These are phyloP conservation scores for Ormyrus labotus DNA, from an alignment of 2,888 invertebrate species.

Conservation along the genomic window DNA sequence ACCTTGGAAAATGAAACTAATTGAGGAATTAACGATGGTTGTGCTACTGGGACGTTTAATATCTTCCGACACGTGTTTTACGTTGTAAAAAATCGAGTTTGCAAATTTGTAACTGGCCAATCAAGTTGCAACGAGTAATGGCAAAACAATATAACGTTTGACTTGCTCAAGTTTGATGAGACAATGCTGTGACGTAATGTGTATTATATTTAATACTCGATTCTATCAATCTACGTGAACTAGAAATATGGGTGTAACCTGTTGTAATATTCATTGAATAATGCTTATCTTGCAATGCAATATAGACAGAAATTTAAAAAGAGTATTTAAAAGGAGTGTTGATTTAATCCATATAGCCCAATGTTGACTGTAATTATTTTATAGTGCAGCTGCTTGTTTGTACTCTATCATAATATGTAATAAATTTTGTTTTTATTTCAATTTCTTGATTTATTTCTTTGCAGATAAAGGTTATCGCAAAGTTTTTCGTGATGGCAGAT, in stretches of 20 bases:
- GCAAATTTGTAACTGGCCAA: neutral
- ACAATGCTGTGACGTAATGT: neutral
- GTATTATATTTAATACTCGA: conserved; percentile 6
- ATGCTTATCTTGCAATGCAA: conserved; percentile 7
- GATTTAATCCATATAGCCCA: neutral
- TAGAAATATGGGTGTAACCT: neutral
- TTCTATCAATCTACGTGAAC: conserved; percentile 3
- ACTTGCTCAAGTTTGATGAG: neutral
- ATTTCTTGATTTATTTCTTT: conserved; percentile 1
- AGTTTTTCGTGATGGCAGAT: conserved; percentile 71
- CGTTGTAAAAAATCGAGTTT: conserved; percentile 14
- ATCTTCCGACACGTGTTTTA: conserved; percentile 12
- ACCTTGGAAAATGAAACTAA: conserved; percentile 17
- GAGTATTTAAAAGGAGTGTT: neutral
- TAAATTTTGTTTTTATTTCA: neutral
- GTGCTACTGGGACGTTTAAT: conserved; percentile 3
- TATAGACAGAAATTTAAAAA: neutral
- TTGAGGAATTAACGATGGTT: conserved; percentile 13
- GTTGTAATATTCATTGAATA: conserved; percentile 4
- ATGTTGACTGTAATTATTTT: neutral
- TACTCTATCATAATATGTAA: neutral
- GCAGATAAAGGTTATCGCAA: conserved; percentile 21
- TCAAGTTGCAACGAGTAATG: conserved; percentile 2
- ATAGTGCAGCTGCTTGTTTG: neutral
- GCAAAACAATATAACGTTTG: neutral